Conservation (phyloP, 2,888 invertebrate genomes). For the Hecatera dysodea region DNA sequence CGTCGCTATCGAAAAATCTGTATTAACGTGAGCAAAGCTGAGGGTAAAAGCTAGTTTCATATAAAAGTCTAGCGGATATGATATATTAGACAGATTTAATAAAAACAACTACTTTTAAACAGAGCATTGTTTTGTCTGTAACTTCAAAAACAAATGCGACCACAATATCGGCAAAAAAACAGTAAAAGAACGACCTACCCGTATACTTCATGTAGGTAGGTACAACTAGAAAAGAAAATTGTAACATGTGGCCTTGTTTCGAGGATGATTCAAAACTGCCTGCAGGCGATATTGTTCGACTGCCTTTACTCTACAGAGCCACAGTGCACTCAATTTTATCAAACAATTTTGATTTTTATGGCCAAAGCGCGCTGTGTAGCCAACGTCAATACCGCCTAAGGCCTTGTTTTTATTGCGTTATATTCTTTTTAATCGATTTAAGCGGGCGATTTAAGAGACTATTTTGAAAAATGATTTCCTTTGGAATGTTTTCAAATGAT, state of each 20-base stretch:
- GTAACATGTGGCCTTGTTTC: constrained; percentile 30
- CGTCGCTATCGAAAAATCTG: too few relatives aligned
- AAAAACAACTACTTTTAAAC: not conserved
- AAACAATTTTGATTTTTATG: constrained; percentile 52
- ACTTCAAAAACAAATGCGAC: not conserved
- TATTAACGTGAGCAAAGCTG: too few relatives aligned
- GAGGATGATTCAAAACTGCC: constrained; percentile 32
- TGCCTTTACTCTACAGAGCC: not conserved
- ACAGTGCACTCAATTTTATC: constrained; percentile 44
- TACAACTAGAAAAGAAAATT: constrained; percentile 15
- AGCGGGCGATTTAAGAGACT: too few relatives aligned
- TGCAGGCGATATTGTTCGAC: constrained; percentile 27
- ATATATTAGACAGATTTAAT: not conserved
- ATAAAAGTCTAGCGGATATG: too few relatives aligned
- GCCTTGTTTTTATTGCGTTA: constrained; percentile 28
- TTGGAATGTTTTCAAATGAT: not conserved
- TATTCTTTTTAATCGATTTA: constrained; percentile 7
- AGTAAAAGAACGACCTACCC: not conserved
- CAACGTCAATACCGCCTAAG: constrained; percentile 9
- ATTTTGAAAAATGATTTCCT: not conserved
- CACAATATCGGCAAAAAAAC: not conserved
- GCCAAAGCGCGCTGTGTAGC: constrained; percentile 9
- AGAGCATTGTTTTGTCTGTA: not conserved
- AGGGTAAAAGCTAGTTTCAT: not conserved
- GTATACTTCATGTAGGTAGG: not conserved